phyloP scores from a whole-genome alignment of 2,797 vertebrate species.

The Chelon labrosus region DNA sequence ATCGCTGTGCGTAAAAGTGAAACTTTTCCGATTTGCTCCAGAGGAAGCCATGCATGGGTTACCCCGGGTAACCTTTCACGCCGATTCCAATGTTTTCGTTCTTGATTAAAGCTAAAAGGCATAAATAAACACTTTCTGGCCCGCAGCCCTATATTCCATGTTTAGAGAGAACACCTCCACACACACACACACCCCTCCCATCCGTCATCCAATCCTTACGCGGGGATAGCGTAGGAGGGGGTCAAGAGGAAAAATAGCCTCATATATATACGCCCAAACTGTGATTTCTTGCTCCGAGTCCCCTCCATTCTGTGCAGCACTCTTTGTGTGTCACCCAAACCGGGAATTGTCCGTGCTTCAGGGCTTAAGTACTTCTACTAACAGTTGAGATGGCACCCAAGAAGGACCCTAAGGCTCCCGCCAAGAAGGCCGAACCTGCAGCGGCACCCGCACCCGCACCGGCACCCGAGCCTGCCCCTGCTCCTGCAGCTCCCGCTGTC shows the following conservation, averaged over 20 bases:
- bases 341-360: constrained; percentile 73
- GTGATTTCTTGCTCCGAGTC: constrained; percentile 79
- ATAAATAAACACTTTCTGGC: constrained; percentile 64
- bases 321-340: constrained; percentile 77
- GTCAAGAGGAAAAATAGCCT: constrained; percentile 78
- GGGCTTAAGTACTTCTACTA: constrained; percentile 56
- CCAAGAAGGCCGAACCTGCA: constrained; percentile 81
- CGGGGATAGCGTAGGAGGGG: constrained; percentile 56
- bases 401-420: constrained; percentile 85
- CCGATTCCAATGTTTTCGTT: constrained; percentile 63
- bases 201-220: constrained; percentile 76
- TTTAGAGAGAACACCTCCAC: constrained; percentile 67
- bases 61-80: constrained; percentile 46
- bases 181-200: constrained; percentile 57
- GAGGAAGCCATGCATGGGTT: not conserved
- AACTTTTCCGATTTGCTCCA: not conserved
- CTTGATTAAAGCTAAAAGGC: constrained; percentile 53
- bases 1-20: constrained; percentile 40
- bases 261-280: constrained; percentile 83
- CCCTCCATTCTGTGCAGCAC: constrained; percentile 79
- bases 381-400: constrained; percentile 85
- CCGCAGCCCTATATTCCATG: constrained; percentile 68
- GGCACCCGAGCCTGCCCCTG: constrained; percentile 57
- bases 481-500: constrained; percentile 54
- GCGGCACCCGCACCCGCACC: constrained; percentile 46